These are phyloP conservation scores for Acestrorhynchus altus DNA, from an alignment of 2,797 vertebrate genomes.

Conservation along the genomic window DNA sequence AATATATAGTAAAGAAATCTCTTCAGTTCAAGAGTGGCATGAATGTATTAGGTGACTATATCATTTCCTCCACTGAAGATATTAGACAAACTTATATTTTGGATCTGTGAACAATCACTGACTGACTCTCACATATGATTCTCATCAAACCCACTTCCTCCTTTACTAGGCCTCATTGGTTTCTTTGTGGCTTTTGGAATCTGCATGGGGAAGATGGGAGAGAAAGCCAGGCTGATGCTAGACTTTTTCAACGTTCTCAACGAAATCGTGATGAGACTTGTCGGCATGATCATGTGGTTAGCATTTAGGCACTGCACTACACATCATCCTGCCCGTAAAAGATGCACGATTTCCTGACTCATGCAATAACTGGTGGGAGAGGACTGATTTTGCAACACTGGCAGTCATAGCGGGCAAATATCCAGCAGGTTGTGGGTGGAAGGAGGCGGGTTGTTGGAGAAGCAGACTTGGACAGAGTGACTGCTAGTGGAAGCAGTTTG, in stretches of 20 bases:
- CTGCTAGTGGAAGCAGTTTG: too few species aligned
- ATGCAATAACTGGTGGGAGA: too few species aligned
- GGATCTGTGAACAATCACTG: not conserved
- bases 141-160: conserved; percentile 1
- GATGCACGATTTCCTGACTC: too few species aligned
- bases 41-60: conserved; percentile 91
- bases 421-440: too few species aligned
- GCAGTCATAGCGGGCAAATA: too few species aligned
- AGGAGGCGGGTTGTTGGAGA: too few species aligned
- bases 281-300: conserved; percentile 98
- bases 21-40: conserved; percentile 97
- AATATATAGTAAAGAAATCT: conserved; percentile 88
- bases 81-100: conserved; percentile 11
- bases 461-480: too few species aligned
- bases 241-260: conserved; percentile 99
- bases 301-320: conserved; percentile 57
- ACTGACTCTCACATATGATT: conserved; percentile 10
- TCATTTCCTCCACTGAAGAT: too few species aligned
- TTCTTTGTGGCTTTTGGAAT: conserved; percentile 98
- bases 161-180: conserved; percentile 90
- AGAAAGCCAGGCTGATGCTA: conserved; percentile 95
- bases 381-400: too few species aligned
- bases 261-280: conserved; percentile 96
- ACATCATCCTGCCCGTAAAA: too few species aligned
- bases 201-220: conserved; percentile 98